A percentile compares a stretch with the other conserved stretches of the same genome.
Conservation (phyloP, 2,797 vertebrate species). For the Chaunax sp. region DNA sequence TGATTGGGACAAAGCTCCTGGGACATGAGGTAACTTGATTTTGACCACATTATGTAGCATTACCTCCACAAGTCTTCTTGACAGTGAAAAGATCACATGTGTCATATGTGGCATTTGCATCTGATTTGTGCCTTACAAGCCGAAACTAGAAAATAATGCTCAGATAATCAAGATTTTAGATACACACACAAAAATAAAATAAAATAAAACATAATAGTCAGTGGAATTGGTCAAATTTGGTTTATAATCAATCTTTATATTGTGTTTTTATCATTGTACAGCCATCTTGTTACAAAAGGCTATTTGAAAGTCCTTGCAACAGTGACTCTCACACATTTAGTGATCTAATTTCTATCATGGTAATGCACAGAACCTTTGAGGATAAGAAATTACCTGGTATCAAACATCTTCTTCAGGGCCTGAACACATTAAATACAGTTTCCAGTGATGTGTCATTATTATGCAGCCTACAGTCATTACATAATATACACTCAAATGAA, state of each 20-base stretch:
- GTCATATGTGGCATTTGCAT: background rate
- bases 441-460: background rate
- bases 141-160: background rate
- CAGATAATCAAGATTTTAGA: background rate
- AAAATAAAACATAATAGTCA: conserved; percentile 15
- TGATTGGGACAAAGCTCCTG: conserved; percentile 36
- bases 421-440: conserved; percentile 19
- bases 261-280: background rate
- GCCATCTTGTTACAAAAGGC: background rate
- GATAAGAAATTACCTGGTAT: conserved; percentile 7
- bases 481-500: background rate
- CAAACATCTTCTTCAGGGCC: conserved; percentile 9
- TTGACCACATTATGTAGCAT: background rate
- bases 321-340: background rate
- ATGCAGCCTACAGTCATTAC: background rate
- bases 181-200: background rate
- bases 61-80: background rate
- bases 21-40: conserved; percentile 2
- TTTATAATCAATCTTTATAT: background rate
- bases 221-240: background rate
- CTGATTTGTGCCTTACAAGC: background rate
- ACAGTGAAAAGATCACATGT: background rate
- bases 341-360: background rate
- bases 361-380: background rate
- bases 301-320: background rate